Evolutionary conservation across 2,888 invertebrate genomes (phyloP).

Genomic region (Serripes groenlandicus): DNA sequence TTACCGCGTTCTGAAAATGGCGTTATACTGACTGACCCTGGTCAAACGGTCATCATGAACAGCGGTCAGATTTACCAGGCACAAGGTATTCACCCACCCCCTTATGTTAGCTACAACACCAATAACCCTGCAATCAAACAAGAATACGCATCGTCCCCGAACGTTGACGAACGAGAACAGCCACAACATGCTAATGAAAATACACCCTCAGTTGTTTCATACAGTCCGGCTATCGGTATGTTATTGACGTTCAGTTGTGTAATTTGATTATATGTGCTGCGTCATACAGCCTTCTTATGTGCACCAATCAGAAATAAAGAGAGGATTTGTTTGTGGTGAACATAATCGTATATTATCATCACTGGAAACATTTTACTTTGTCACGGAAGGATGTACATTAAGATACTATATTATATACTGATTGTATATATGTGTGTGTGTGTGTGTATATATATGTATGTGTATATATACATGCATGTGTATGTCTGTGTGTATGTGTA

Average conservation of each 20-base stretch:
- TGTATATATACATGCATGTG: too few relatives aligned
- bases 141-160: constrained; percentile 65
- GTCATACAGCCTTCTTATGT: too few relatives aligned
- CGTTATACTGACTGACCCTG: constrained; percentile 58
- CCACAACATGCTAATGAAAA: constrained; percentile 40
- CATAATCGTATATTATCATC: too few relatives aligned
- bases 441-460: too few relatives aligned
- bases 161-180: constrained; percentile 48
- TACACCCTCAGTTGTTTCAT: constrained; percentile 27
- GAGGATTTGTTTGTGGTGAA: too few relatives aligned
- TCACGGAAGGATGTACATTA: too few relatives aligned
- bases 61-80: constrained; percentile 65
- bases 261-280: too few relatives aligned
- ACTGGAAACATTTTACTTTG: too few relatives aligned
- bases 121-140: constrained; percentile 60
- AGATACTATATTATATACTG: too few relatives aligned
- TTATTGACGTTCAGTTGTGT: neutral
- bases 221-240: constrained; percentile 60
- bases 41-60: constrained; percentile 57
- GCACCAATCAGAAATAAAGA: too few relatives aligned
- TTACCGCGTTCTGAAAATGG: constrained; percentile 63
- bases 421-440: too few relatives aligned
- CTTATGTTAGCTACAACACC: constrained; percentile 60
- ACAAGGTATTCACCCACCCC: constrained; percentile 63
- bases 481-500: too few relatives aligned